Evolutionary conservation across 2,888 invertebrate species (phyloP).

Genomic region (Andrena bucephala): DNA sequence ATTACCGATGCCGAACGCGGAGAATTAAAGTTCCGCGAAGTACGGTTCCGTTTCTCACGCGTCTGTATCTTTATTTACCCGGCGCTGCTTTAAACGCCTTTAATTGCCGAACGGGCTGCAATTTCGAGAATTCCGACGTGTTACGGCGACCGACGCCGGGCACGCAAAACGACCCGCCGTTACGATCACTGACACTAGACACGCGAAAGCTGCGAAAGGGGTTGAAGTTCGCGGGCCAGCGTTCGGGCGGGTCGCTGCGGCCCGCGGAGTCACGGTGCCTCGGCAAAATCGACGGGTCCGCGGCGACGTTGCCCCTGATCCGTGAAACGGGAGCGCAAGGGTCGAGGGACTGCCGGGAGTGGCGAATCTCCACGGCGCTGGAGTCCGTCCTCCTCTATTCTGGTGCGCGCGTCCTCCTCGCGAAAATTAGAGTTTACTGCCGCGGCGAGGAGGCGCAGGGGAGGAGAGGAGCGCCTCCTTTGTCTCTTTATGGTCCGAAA

Average conservation of each 20-base stretch:
- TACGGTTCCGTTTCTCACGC: constrained; percentile 23
- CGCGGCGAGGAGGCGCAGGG: constrained; percentile 51
- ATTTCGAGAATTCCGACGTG: constrained; percentile 23
- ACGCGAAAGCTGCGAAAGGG: constrained; percentile 14
- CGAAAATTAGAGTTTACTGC: constrained; percentile 84
- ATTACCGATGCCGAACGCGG: not conserved
- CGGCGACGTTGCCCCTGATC: not conserved
- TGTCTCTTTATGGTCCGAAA: constrained; percentile 84
- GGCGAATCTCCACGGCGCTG: not conserved
- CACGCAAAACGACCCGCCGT: constrained; percentile 22
- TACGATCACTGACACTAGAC: constrained; percentile 8
- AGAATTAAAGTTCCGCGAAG: constrained; percentile 14
- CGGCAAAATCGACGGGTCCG: constrained; percentile 3
- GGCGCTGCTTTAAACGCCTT: constrained; percentile 18
- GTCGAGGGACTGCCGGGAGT: not conserved
- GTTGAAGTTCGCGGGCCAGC: not conserved
- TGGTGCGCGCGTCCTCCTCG: constrained; percentile 66
- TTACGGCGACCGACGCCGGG: constrained; percentile 14
- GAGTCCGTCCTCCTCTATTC: not conserved
- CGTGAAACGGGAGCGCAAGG: not conserved
- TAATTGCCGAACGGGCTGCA: constrained; percentile 21
- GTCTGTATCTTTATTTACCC: constrained; percentile 21
- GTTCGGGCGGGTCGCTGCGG: not conserved
- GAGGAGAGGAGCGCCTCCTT: constrained; percentile 80
- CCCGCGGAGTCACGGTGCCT: not conserved